Evolutionary conservation across 2,113 vertebrate genomes (phyloP), one percentile per base, ranked within the genome.

Genomic region (Pholis gunnellus): DNA sequence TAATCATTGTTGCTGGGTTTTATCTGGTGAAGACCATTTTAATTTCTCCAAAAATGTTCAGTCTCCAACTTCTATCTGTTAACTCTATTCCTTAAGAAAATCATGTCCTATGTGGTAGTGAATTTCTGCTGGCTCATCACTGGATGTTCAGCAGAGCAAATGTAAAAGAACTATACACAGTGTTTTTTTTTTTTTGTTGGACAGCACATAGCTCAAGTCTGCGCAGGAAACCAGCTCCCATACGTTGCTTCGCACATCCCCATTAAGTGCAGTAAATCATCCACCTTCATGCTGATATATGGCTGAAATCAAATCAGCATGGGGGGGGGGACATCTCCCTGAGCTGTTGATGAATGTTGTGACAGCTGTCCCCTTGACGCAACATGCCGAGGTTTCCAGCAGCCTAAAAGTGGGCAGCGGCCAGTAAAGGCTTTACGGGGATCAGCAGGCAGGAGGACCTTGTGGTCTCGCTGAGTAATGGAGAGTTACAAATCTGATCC

Each of bases 291-390:
- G 38, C 61, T 83, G 17, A 72, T 70, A 52, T 25, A 61, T 14
- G n/a, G 40, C 61, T 79, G 36, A 66, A 67, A 83, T 72, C 56
- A 74, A 54, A 63, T 69, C 40, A 50, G 36, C 36, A 40, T 50
- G 17, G 65, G 70, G 44, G 48, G 36, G 65, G 22, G 50, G 31
- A 87, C 65, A 54, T 80, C 76, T 88, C 78, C 81, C 75, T 61
- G 63, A 56, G 66, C 73, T 27, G 61, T 11, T 82, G 83, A 66
- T 80, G 82, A 81, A 78, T 91, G 90, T 90, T 88, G 82, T 65
- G 82, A 81, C 89, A 91, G 85, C 86, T 88, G 81, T 72, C 81
- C 38, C 34, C 72, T 40, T 17, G 11, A 31, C 36, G 44, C 14
- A 75, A 36, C 69, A 31, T 44, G 36, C 11, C 0, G 25, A 44